Evolutionary conservation across 2,797 vertebrate genomes (phyloP).

Genomic region (Sebastolobus altivelis): DNA sequence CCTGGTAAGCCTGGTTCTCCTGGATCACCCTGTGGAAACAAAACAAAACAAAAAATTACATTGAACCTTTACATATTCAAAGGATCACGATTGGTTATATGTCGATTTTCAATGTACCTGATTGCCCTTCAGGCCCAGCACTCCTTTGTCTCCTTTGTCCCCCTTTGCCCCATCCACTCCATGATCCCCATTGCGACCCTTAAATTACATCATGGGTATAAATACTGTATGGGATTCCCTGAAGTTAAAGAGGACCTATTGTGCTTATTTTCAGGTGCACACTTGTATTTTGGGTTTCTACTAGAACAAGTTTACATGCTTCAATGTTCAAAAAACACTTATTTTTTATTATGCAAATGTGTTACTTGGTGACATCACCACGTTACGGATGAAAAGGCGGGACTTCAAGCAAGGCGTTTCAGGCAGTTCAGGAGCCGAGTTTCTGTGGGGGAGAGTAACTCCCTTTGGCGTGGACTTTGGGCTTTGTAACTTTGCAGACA

Average conservation of each 20-base stretch:
- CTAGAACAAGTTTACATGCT: no score
- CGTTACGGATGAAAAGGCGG: fast-evolving
- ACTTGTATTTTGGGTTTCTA: background rate
- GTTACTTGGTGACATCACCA: background rate
- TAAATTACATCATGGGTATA: conserved; percentile 23
- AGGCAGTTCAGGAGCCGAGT: no score
- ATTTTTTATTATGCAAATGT: background rate
- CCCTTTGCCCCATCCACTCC: conserved; percentile 89
- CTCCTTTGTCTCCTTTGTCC: conserved; percentile 88
- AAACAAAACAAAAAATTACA: background rate
- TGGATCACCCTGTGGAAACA: conserved; percentile 81
- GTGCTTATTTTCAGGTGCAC: background rate
- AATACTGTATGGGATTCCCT: background rate
- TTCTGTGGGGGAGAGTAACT: no score
- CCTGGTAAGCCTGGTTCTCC: conserved; percentile 87
- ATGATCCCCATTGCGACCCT: conserved; percentile 88
- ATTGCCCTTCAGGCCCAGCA: conserved; percentile 86
- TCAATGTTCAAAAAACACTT: background rate
- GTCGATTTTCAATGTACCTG: conserved; percentile 69
- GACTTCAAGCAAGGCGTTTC: no score
- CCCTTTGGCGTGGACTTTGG: no score
- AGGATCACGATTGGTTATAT: fast-evolving
- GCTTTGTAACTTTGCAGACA: no score
- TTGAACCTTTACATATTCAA: background rate
- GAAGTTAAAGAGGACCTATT: background rate